These are phyloP conservation scores for Thereuonema tuberculata DNA, from an alignment of 1,140 invertebrate genomes.

Conservation along the genomic window DNA sequence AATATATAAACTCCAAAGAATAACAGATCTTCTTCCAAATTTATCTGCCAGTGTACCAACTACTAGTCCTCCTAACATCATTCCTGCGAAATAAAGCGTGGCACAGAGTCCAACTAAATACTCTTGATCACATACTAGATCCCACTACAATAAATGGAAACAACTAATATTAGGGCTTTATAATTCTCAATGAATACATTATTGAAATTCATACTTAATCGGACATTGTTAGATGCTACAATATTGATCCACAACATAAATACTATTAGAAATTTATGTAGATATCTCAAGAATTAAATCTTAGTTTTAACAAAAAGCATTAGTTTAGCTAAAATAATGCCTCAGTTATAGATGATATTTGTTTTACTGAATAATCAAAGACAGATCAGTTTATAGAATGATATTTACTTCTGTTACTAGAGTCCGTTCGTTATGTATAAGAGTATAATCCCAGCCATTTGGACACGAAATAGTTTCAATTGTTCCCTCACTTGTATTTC, in stretches of 20 bases:
- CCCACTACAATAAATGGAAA: conserved; percentile 29
- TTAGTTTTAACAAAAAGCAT: no score
- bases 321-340: no score
- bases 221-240: neutral
- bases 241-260: neutral
- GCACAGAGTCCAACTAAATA: conserved; percentile 33
- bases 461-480: no score
- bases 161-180: conserved; percentile 3
- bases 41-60: conserved; percentile 39
- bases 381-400: no score
- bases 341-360: no score
- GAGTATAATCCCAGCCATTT: no score
- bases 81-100: conserved; percentile 36
- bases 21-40: conserved; percentile 33
- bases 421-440: no score
- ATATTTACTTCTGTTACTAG: no score
- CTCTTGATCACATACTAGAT: conserved; percentile 37
- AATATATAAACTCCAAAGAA: neutral
- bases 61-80: conserved; percentile 39
- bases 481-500: no score
- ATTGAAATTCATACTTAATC: neutral
- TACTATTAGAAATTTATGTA: conserved; percentile 9
- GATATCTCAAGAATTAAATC: conserved; percentile 25
- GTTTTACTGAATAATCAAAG: no score
- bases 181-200: neutral